Evolutionary conservation across 2,888 invertebrate species (phyloP).

Genomic region (Strigamia transsilvanica): DNA sequence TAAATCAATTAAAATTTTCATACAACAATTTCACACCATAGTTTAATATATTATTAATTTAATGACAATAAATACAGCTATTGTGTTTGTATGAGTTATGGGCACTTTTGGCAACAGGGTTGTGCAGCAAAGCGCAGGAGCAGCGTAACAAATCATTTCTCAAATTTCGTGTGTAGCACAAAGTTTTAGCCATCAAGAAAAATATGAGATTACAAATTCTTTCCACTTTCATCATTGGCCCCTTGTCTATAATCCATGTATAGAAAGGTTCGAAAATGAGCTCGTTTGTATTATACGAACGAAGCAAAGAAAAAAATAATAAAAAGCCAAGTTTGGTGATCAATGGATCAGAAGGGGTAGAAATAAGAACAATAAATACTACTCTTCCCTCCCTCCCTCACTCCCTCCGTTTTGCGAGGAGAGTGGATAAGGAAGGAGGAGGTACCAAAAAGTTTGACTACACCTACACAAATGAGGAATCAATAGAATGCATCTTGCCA

Average conservation of each 20-base stretch:
- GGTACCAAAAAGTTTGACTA: neutral
- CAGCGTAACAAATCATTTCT: neutral
- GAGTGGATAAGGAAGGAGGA: neutral
- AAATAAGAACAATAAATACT: constrained; percentile 32
- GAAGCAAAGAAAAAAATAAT: constrained; percentile 14
- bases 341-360: constrained; percentile 37
- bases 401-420: neutral
- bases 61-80: no score
- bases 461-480: constrained; percentile 42
- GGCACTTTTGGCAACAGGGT: no score
- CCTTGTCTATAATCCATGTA: constrained; percentile 33
- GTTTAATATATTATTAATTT: no score
- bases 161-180: neutral
- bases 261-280: constrained; percentile 4
- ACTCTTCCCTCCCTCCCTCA: neutral
- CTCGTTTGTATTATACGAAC: constrained; percentile 22
- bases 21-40: no score
- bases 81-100: no score
- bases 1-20: no score
- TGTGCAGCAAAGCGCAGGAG: no score
- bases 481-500: constrained; percentile 24
- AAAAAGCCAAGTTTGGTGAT: neutral
- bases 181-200: constrained; percentile 17
- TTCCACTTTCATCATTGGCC: constrained; percentile 2
- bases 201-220: constrained; percentile 12